These are phyloP conservation scores for Oligia fasciuncula DNA, from an alignment of 2,888 invertebrate species.

Conservation along the genomic window DNA sequence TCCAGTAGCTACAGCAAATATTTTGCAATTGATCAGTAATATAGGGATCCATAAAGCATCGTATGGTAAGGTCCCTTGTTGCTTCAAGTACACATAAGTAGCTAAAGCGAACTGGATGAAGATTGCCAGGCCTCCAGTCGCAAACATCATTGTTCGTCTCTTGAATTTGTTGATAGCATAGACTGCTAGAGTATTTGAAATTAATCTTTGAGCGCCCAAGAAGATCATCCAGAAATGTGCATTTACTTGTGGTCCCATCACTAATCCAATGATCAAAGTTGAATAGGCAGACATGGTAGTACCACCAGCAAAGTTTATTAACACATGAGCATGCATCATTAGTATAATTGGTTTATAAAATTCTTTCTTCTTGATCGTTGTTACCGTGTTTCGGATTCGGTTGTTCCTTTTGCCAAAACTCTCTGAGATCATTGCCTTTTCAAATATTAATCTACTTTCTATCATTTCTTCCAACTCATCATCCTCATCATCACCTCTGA, in stretches of 20 bases:
- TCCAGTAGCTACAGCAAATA: conserved; percentile 90
- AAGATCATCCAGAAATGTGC: conserved; percentile 91
- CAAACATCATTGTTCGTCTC: conserved; percentile 89
- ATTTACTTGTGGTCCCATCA: conserved; percentile 89
- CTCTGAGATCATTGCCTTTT: conserved; percentile 60
- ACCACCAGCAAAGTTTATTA: conserved; percentile 91
- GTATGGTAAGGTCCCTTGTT: conserved; percentile 66
- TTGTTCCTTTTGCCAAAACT: conserved; percentile 53
- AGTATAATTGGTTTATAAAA: conserved; percentile 90
- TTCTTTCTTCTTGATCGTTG: conserved; percentile 77
- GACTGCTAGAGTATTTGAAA: conserved; percentile 90
- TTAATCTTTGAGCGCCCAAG: conserved; percentile 90
- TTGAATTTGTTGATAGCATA: conserved; percentile 89
- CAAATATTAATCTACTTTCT: conserved; percentile 66
- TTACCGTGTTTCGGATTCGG: conserved; percentile 43
- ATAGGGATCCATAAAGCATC: conserved; percentile 83
- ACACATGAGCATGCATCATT: conserved; percentile 90
- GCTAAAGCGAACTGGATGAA: conserved; percentile 88
- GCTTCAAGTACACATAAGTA: conserved; percentile 77
- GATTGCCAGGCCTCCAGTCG: conserved; percentile 89
- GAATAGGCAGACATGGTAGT: conserved; percentile 92
- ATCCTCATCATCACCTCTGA: conserved; percentile 86
- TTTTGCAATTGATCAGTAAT: conserved; percentile 87
- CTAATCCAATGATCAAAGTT: conserved; percentile 88
- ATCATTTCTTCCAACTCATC: conserved; percentile 82